phyloP scores from a whole-genome alignment of 2,888 invertebrate genomes.

The Lepas anatifera region DNA sequence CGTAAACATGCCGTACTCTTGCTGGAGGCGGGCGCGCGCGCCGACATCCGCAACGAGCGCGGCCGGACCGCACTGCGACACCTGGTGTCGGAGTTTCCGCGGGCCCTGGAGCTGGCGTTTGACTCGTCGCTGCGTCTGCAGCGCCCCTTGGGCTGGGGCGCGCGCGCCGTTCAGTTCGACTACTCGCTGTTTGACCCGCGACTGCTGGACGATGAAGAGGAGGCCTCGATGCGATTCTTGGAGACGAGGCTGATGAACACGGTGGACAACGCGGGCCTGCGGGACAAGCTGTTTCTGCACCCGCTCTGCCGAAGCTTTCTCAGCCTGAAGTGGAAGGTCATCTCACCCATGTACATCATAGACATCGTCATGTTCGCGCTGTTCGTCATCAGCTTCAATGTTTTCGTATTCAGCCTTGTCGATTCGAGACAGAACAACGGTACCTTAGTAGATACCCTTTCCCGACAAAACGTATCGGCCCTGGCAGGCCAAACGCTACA shows the following conservation, averaged over 20 bases:
- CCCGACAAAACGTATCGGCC: no score
- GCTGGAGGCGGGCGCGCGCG: neutral
- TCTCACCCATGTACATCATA: neutral
- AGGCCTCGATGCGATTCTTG: neutral
- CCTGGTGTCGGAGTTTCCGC: constrained; percentile 14
- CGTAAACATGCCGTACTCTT: neutral
- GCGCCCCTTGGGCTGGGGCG: neutral
- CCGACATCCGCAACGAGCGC: constrained; percentile 13
- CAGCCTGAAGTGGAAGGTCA: constrained; percentile 5
- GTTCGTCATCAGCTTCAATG: constrained; percentile 7
- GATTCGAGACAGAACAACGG: neutral
- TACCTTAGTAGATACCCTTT: no score
- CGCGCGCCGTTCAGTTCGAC: neutral
- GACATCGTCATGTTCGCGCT: neutral
- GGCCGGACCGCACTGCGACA: constrained; percentile 17
- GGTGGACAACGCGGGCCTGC: neutral
- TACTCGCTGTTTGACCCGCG: constrained; percentile 6
- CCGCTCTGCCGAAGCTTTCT: neutral
- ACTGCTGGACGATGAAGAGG: neutral
- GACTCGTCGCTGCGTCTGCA: neutral
- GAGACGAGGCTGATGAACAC: neutral
- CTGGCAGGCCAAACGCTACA: no score
- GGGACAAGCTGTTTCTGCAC: neutral
- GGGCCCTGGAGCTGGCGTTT: constrained; percentile 21
- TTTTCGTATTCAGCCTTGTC: neutral